phyloP scores from a whole-genome alignment of 2,797 vertebrate species.

The Rhabdophis nuchalis region DNA sequence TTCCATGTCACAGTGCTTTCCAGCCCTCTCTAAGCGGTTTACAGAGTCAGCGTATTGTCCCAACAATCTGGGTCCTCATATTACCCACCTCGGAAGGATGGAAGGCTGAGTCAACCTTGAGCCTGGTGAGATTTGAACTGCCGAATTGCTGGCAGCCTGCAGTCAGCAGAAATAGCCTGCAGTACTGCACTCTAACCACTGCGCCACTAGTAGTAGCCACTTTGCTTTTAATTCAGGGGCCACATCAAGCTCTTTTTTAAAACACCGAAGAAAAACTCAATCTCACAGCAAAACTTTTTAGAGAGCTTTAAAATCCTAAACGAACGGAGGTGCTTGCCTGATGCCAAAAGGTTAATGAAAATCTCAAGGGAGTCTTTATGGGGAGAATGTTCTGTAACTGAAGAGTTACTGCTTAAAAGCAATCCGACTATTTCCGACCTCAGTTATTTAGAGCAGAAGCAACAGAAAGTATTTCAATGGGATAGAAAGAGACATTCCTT shows the following conservation, averaged over 20 bases:
- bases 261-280: background rate
- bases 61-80: too few species aligned
- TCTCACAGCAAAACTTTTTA: background rate
- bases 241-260: background rate
- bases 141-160: too few species aligned
- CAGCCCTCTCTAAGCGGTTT: too few species aligned
- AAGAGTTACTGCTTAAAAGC: background rate
- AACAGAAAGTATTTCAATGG: background rate
- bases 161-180: too few species aligned
- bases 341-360: background rate
- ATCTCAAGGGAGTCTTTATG: background rate
- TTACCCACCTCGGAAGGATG: too few species aligned
- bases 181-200: too few species aligned
- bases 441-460: background rate
- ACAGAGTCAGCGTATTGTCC: too few species aligned
- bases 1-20: too few species aligned
- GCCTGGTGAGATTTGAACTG: too few species aligned
- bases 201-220: too few species aligned
- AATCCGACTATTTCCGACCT: background rate
- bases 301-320: background rate
- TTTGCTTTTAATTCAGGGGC: background rate
- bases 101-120: too few species aligned
- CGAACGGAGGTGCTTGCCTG: background rate
- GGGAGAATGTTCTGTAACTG: background rate
- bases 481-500: background rate